Evolutionary conservation across 2,888 invertebrate species (phyloP).

Genomic region (Nowickia ferox): DNA sequence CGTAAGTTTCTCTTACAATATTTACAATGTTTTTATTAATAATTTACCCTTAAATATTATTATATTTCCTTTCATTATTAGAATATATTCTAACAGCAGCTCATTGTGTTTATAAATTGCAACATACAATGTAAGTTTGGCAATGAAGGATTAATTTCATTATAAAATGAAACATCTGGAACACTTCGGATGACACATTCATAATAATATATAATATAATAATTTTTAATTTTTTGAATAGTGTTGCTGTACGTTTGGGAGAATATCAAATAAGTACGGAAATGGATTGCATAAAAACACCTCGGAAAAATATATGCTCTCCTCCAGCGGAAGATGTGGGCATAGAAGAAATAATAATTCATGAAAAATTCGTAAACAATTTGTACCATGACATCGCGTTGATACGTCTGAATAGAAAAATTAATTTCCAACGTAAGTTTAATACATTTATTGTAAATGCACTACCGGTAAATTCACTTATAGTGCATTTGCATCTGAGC

Average conservation of each 20-base stretch:
- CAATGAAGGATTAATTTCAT: not conserved
- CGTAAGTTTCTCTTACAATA: constrained; percentile 74
- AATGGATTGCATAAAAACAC: constrained; percentile 75
- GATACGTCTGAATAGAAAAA: constrained; percentile 75
- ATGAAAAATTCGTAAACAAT: constrained; percentile 48
- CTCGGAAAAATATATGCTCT: constrained; percentile 75
- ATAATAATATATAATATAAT: too few species aligned
- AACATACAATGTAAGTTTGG: constrained; percentile 75
- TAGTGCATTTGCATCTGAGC: too few species aligned
- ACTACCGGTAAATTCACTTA: too few species aligned
- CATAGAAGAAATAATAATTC: constrained; percentile 75
- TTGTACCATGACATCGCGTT: constrained; percentile 77
- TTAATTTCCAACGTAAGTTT: constrained; percentile 75
- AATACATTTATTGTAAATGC: not conserved
- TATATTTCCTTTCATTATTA: constrained; percentile 6
- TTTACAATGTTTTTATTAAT: constrained; percentile 42
- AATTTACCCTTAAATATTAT: not conserved
- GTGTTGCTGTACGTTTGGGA: constrained; percentile 76
- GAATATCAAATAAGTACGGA: constrained; percentile 77
- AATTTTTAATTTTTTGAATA: constrained; percentile 34
- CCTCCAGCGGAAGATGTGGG: constrained; percentile 76
- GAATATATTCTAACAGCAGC: constrained; percentile 78
- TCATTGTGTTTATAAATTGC: constrained; percentile 74
- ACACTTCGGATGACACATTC: not conserved
- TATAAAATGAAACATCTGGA: not conserved